Evolutionary conservation across 2,797 vertebrate genomes (phyloP).

Genomic region (Naso thynnoides): DNA sequence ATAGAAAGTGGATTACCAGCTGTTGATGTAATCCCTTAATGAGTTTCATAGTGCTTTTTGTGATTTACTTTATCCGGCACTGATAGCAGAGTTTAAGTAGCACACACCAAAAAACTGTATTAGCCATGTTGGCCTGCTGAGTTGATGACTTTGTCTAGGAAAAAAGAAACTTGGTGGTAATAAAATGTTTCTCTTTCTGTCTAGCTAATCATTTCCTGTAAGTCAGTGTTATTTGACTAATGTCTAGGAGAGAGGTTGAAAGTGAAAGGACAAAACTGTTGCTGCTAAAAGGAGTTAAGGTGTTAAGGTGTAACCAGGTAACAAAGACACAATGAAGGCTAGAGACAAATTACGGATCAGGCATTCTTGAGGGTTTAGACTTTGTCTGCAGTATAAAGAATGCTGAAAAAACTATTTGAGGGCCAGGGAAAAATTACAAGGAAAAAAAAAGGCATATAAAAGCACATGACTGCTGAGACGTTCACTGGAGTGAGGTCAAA

Average conservation of each 20-base stretch:
- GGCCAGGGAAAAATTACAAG: neutral
- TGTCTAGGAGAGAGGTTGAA: slow-evolving; percentile 4
- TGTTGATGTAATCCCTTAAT: slow-evolving; percentile 69
- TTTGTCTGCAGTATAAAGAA: slow-evolving; percentile 12
- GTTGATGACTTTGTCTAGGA: neutral
- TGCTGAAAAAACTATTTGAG: slow-evolving; percentile 23
- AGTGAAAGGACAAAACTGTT: slow-evolving; percentile 8
- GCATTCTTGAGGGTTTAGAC: slow-evolving; percentile 16
- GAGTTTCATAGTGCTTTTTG: slow-evolving; percentile 45
- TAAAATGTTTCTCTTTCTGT: neutral
- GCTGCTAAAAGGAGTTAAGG: neutral
- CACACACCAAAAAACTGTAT: slow-evolving; percentile 4
- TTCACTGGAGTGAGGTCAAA: slow-evolving; percentile 28
- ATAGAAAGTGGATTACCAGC: slow-evolving; percentile 70
- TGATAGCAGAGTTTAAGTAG: slow-evolving; percentile 31
- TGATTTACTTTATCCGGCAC: slow-evolving; percentile 32
- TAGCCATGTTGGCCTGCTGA: slow-evolving; percentile 2
- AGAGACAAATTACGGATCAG: neutral
- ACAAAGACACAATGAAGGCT: neutral
- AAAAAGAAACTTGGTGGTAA: neutral
- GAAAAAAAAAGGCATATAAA: slow-evolving; percentile 33
- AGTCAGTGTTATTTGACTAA: slow-evolving; percentile 40
- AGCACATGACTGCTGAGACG: slow-evolving; percentile 14
- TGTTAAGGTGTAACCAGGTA: neutral
- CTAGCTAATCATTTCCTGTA: slow-evolving; percentile 23